Conservation (phyloP, 2,797 vertebrate species). For the Xyrichtys novacula region DNA sequence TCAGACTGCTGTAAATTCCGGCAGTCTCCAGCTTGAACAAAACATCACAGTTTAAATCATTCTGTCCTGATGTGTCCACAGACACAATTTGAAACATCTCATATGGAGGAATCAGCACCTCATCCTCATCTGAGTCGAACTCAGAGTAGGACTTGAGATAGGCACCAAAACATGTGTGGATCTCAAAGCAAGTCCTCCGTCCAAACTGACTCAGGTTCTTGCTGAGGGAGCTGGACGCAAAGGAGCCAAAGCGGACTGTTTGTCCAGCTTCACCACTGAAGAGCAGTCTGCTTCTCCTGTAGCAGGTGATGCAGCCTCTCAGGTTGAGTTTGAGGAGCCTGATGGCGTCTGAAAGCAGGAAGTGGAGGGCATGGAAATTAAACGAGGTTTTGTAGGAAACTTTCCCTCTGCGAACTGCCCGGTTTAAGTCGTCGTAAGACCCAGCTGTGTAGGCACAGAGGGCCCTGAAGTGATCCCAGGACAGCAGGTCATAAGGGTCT, state of each 20-base stretch:
- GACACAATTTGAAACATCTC: slow-evolving; percentile 52
- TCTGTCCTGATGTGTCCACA: slow-evolving; percentile 35
- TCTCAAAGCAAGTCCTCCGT: slow-evolving; percentile 50
- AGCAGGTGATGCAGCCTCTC: slow-evolving; percentile 35
- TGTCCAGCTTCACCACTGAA: slow-evolving; percentile 42
- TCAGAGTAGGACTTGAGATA: slow-evolving; percentile 58
- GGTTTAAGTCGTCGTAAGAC: slow-evolving; percentile 31
- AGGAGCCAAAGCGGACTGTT: slow-evolving; percentile 52
- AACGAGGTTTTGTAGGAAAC: slow-evolving; percentile 32
- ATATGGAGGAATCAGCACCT: slow-evolving; percentile 59
- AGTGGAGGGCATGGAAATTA: slow-evolving; percentile 51
- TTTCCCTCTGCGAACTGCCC: slow-evolving; percentile 30
- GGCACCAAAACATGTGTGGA: slow-evolving; percentile 46
- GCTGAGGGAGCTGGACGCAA: slow-evolving; percentile 60
- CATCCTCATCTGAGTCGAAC: slow-evolving; percentile 49
- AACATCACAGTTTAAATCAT: slow-evolving; percentile 39
- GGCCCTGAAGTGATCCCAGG: slow-evolving; percentile 46
- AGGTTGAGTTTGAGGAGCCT: slow-evolving; percentile 53
- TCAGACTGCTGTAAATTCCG: slow-evolving; percentile 54
- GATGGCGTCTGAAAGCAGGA: slow-evolving; percentile 54
- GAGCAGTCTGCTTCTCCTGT: slow-evolving; percentile 43
- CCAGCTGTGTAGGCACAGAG: slow-evolving; percentile 55
- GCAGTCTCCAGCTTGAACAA: slow-evolving; percentile 49
- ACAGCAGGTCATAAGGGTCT: slow-evolving; percentile 33
- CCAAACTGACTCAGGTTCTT: slow-evolving; percentile 48